Evolutionary conservation across 2,113 vertebrate species (phyloP).

Genomic region (Alectura lathami): DNA sequence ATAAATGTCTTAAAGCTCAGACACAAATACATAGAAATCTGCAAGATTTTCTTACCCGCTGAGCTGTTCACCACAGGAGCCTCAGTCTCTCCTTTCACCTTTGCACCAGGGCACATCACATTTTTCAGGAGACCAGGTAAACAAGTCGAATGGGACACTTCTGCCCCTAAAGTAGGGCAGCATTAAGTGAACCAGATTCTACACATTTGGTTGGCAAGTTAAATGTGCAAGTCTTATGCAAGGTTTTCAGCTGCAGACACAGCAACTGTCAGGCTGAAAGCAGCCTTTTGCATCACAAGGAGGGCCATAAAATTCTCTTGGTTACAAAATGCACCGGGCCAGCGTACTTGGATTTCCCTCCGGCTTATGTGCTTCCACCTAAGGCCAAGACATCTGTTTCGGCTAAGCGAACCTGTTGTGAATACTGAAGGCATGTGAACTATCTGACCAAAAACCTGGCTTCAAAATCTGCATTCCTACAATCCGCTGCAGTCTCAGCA

Average conservation of each 20-base stretch:
- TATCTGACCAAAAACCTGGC: neutral
- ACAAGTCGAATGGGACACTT: neutral
- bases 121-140: neutral
- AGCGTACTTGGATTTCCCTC: neutral
- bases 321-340: neutral
- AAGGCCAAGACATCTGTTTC: constrained; percentile 19
- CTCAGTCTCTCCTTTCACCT: neutral
- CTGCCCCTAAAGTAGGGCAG: neutral
- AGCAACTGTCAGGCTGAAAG: neutral
- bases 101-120: neutral
- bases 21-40: neutral
- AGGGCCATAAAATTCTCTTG: neutral
- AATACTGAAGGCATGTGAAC: constrained; percentile 4
- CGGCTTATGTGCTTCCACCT: neutral
- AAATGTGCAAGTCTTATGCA: fast-evolving
- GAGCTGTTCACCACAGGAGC: neutral
- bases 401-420: neutral
- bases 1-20: neutral
- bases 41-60: neutral
- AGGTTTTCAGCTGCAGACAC: neutral
- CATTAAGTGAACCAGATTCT: fast-evolving
- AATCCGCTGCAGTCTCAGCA: neutral
- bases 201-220: neutral
- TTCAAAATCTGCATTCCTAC: neutral
- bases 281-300: neutral